Evolutionary conservation across 2,888 invertebrate species (phyloP), one percentile per base, ranked within the genome.

Genomic region (Heteromurus nitidus): DNA sequence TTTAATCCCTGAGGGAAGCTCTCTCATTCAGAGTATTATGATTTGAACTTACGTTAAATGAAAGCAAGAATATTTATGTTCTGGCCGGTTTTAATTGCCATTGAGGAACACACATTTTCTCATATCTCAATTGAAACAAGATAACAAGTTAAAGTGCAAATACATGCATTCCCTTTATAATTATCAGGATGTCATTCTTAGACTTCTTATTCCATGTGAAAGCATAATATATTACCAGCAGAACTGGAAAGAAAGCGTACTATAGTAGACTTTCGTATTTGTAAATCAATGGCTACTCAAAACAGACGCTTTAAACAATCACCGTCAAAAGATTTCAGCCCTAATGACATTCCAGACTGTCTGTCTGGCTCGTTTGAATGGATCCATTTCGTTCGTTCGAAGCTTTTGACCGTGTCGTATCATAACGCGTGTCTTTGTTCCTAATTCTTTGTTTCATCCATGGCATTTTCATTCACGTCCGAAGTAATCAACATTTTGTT

Each of bases 311-410:
- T 36, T 36, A 9, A 36, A 36, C 7, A 36, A n/a, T n/a, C 13
- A 5, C 36, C 36, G 36, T 36, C 5, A 9, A 36, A 36, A 13
- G 13, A 26, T 13, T 58, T 24, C 13, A 65, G 42, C 16, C 0
- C 50, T 55, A 69, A 69, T 55, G 55, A 36, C 31, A 26, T 11
- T 53, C 31, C 26, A 69, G 69, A 69, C 69, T 69, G 69, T 31
- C 31, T 69, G 69, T 69, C 69, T 69, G 69, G 30, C 31, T 50
- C 36, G 5, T 36, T 36, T 36, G 5, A 36, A 36, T n/a, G n/a
- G n/a, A n/a, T n/a, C n/a, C n/a, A n/a, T n/a, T n/a, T n/a, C n/a
- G n/a, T n/a, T n/a, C n/a, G n/a, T n/a, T n/a, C n/a, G n/a, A n/a
- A n/a, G n/a, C n/a, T n/a, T n/a, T n/a, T n/a, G n/a, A n/a, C n/a